Percentiles rank a stretch among this genome's conserved stretches.
These are phyloP conservation scores for Mergus octosetaceus DNA, from an alignment of 2,797 vertebrate genomes.

Conservation along the genomic window DNA sequence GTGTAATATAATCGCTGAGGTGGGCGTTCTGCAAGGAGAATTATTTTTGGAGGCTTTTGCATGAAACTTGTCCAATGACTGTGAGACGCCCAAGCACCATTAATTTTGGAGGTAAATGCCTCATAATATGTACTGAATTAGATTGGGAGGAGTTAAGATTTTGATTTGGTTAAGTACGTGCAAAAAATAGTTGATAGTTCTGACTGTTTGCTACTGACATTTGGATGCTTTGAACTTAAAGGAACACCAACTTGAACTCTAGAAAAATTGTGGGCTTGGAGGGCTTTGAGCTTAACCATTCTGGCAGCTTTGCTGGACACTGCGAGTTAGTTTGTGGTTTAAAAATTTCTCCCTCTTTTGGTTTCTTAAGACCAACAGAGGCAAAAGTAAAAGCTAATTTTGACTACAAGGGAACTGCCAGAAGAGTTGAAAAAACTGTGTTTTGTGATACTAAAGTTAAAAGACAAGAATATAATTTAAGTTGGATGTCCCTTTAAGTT, in stretches of 20 bases:
- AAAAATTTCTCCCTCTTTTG: not conserved
- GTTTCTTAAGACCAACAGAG: not conserved
- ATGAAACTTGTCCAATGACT: conserved; percentile 66
- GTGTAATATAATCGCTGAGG: conserved; percentile 35
- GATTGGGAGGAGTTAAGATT: conserved; percentile 1
- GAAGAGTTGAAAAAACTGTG: not conserved
- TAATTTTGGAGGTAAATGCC: conserved; percentile 65
- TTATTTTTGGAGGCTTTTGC: conserved; percentile 53
- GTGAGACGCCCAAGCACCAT: conserved; percentile 67
- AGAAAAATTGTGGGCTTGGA: not conserved
- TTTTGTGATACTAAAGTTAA: not conserved
- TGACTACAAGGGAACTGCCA: not conserved
- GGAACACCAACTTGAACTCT: conserved; percentile 20
- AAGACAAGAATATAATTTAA: not conserved
- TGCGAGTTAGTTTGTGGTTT: not conserved
- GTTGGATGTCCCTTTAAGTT: conserved; percentile 59
- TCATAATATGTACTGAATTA: conserved; percentile 18
- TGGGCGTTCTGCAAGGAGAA: conserved; percentile 41
- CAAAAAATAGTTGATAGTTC: not conserved
- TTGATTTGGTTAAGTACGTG: not conserved
- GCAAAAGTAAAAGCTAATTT: not conserved
- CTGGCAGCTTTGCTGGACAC: not conserved
- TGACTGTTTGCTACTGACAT: not conserved
- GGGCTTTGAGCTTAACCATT: not conserved
- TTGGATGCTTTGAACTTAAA: not conserved